phyloP scores from a whole-genome alignment of 2,888 invertebrate genomes.

The Eumerus sabulonum region DNA sequence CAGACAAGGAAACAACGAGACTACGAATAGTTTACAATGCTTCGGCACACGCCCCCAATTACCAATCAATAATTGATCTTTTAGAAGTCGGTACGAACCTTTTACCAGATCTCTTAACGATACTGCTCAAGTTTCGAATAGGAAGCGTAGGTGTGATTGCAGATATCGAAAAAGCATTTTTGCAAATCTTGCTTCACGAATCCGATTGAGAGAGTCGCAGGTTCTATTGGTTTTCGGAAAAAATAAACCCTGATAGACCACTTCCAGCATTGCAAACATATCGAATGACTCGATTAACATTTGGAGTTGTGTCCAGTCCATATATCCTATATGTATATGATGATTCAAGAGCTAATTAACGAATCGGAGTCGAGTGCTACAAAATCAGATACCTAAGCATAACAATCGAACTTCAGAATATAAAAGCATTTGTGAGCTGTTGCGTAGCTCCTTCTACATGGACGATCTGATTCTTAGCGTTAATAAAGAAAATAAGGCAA shows the following conservation, averaged over 20 bases:
- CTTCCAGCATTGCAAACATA: slow-evolving; percentile 1
- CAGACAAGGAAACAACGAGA: not conserved
- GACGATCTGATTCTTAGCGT: not conserved
- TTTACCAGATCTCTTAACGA: slow-evolving; percentile 23
- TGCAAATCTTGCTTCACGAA: slow-evolving; percentile 8
- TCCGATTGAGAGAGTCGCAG: slow-evolving; percentile 18
- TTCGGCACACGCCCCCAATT: not conserved
- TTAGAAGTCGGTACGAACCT: slow-evolving; percentile 22
- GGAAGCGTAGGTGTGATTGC: slow-evolving; percentile 19
- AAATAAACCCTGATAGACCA: slow-evolving; percentile 5
- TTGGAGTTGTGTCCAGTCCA: slow-evolving; percentile 15
- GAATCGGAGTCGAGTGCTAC: slow-evolving; percentile 1
- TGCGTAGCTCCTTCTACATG: not conserved
- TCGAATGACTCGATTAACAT: slow-evolving; percentile 30
- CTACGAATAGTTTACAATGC: slow-evolving; percentile 2
- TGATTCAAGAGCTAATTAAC: slow-evolving; percentile 24
- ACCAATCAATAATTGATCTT: slow-evolving; percentile 28
- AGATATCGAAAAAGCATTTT: slow-evolving; percentile 31
- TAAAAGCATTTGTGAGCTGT: slow-evolving; percentile 3
- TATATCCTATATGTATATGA: slow-evolving; percentile 9
- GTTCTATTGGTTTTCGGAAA: slow-evolving; percentile 37
- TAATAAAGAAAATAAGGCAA: not conserved
- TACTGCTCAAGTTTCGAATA: slow-evolving; percentile 21
- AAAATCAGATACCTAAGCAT: not conserved
- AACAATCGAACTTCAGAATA: not conserved